Conservation (phyloP, 2,888 invertebrate species). For the Nomada fucata region DNA sequence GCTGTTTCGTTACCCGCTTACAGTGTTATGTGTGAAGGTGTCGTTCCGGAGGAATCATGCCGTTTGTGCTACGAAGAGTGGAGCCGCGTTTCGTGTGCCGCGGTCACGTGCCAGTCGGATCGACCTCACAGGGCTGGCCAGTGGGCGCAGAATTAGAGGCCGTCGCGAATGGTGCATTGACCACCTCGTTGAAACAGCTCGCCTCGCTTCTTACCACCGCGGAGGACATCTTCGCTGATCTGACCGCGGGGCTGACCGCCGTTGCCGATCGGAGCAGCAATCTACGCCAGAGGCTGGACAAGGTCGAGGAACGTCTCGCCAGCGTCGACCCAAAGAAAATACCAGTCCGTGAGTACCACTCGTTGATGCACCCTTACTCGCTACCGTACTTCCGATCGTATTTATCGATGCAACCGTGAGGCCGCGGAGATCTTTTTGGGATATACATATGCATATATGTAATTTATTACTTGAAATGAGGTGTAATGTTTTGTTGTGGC, state of each 20-base stretch:
- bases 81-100: slow-evolving; percentile 92
- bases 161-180: slow-evolving; percentile 93
- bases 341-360: slow-evolving; percentile 94
- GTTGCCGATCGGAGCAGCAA: slow-evolving; percentile 90
- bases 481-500: no score
- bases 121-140: slow-evolving; percentile 91
- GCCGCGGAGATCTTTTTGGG: slow-evolving; percentile 22
- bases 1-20: background rate
- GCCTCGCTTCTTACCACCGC: slow-evolving; percentile 93
- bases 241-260: slow-evolving; percentile 90
- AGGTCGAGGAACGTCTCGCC: slow-evolving; percentile 89
- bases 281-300: slow-evolving; percentile 89
- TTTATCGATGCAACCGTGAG: slow-evolving; percentile 24
- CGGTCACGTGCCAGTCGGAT: slow-evolving; percentile 91
- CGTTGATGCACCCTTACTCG: slow-evolving; percentile 4
- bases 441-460: no score
- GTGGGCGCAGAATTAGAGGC: slow-evolving; percentile 94
- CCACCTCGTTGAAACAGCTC: slow-evolving; percentile 93
- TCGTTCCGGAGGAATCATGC: slow-evolving; percentile 86
- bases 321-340: slow-evolving; percentile 94
- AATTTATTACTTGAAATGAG: no score
- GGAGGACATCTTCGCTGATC: slow-evolving; percentile 93
- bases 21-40: slow-evolving; percentile 56
- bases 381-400: background rate
- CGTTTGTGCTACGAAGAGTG: slow-evolving; percentile 93